A percentile compares a stretch with the other conserved stretches of the same genome.
phyloP scores from a whole-genome alignment of 1,140 invertebrate genomes.

The Meloidogyne chitwoodi region DNA sequence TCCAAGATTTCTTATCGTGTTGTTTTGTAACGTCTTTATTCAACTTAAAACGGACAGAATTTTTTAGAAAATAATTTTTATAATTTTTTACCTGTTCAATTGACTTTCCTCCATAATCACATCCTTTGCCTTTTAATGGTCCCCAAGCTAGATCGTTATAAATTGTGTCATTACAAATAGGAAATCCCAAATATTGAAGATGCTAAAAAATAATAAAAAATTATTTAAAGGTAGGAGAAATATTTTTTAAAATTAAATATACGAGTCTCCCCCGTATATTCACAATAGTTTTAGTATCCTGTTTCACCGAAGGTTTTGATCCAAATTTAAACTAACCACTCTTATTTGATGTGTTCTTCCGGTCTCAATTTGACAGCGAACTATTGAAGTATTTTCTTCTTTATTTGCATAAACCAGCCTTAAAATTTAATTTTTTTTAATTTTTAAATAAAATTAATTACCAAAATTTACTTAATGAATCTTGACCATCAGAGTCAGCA shows the following conservation, averaged over 20 bases:
- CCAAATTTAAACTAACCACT: constrained; percentile 66
- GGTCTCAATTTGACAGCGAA: constrained; percentile 81
- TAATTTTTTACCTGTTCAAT: constrained; percentile 70
- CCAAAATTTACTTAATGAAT: constrained; percentile 71
- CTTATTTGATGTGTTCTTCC: constrained; percentile 97
- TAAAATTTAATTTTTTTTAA: neutral
- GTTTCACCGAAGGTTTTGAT: too few species aligned
- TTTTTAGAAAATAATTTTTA: neutral
- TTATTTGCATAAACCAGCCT: constrained; percentile 61
- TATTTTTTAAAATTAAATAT: too few species aligned
- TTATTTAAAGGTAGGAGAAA: neutral
- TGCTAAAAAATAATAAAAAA: constrained; percentile 64
- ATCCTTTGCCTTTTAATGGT: constrained; percentile 82
- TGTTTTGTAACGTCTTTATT: constrained; percentile 10
- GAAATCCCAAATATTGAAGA: constrained; percentile 90
- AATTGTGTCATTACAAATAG: constrained; percentile 90
- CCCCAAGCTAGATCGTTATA: constrained; percentile 90
- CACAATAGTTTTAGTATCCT: too few species aligned
- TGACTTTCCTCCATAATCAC: constrained; percentile 77
- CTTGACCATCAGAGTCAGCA: constrained; percentile 73
- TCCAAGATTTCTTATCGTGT: constrained; percentile 25
- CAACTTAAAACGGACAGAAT: constrained; percentile 26
- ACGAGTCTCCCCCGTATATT: too few species aligned
- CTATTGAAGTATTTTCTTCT: constrained; percentile 76
- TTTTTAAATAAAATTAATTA: neutral